Evolutionary conservation across 2,888 invertebrate species (phyloP).

Genomic region (Schizaphis graminum): DNA sequence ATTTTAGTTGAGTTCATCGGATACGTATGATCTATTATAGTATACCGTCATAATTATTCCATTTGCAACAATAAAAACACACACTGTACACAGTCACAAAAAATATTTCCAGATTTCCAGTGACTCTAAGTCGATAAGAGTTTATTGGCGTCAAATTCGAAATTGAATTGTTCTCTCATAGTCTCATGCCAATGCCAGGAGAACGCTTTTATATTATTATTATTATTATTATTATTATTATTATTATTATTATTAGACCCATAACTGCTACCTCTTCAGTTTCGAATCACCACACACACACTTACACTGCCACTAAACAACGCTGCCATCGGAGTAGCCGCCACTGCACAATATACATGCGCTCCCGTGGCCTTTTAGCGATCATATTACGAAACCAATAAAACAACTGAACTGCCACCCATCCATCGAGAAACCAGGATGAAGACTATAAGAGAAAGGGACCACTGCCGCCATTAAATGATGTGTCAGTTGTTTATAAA

Average conservation of each 20-base stretch:
- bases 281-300: not conserved
- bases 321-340: not conserved
- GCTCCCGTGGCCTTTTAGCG: slow-evolving; percentile 23
- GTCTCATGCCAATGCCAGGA: not conserved
- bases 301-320: not conserved
- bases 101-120: slow-evolving; percentile 18
- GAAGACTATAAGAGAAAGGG: not conserved
- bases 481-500: not conserved
- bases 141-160: not conserved
- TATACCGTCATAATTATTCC: not conserved
- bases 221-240: not conserved
- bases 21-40: not conserved
- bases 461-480: not conserved
- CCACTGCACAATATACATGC: not conserved
- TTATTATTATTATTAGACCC: slow-evolving; percentile 19
- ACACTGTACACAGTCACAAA: not conserved
- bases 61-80: not conserved
- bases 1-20: not conserved
- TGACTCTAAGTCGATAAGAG: not conserved
- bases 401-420: slow-evolving; percentile 21
- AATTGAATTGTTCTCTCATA: not conserved
- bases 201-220: slow-evolving; percentile 28
- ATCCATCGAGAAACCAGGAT: not conserved
- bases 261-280: not conserved
- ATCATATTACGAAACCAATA: slow-evolving; percentile 58